These are phyloP conservation scores for Drosophila erecta DNA, from an alignment of 1,140 invertebrate species.

Conservation along the genomic window DNA sequence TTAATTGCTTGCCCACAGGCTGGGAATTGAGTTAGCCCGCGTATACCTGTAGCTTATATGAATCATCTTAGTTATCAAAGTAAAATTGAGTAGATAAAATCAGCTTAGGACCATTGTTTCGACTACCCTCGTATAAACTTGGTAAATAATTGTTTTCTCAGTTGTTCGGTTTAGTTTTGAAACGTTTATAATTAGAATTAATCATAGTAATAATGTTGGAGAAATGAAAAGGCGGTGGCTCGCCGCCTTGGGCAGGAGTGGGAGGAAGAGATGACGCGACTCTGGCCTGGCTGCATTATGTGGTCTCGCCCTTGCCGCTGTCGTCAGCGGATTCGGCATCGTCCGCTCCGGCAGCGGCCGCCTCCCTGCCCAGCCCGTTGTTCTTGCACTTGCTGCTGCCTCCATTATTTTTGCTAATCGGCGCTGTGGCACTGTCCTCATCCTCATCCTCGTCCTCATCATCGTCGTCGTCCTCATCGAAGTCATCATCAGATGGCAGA, in stretches of 20 bases:
- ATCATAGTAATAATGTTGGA: conserved; percentile 57
- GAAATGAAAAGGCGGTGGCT: conserved; percentile 46
- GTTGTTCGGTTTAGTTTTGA: conserved; percentile 36
- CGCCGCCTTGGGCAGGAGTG: conserved; percentile 27
- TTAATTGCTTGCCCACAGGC: conserved; percentile 47
- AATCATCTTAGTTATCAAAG: conserved; percentile 10
- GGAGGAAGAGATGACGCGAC: conserved; percentile 31
- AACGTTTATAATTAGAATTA: conserved; percentile 58
- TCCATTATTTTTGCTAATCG: conserved; percentile 59
- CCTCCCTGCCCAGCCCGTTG: conserved; percentile 50
- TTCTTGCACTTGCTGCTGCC: conserved; percentile 65
- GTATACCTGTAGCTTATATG: conserved; percentile 14
- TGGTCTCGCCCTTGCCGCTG: conserved; percentile 83
- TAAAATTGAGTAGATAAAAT: conserved; percentile 10
- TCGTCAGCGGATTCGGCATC: conserved; percentile 79
- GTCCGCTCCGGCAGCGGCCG: conserved; percentile 30
- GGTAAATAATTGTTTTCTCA: conserved; percentile 40
- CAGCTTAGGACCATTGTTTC: neutral
- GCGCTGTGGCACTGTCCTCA: conserved; percentile 82
- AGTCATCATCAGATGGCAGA: conserved; percentile 89
- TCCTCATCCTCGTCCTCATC: conserved; percentile 81
- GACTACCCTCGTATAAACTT: conserved; percentile 28
- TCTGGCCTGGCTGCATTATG: conserved; percentile 61
- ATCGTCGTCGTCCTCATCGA: conserved; percentile 87
- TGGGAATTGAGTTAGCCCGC: conserved; percentile 27